Conservation (phyloP, 2,888 invertebrate species). For the Drosophila eohydei region DNA sequence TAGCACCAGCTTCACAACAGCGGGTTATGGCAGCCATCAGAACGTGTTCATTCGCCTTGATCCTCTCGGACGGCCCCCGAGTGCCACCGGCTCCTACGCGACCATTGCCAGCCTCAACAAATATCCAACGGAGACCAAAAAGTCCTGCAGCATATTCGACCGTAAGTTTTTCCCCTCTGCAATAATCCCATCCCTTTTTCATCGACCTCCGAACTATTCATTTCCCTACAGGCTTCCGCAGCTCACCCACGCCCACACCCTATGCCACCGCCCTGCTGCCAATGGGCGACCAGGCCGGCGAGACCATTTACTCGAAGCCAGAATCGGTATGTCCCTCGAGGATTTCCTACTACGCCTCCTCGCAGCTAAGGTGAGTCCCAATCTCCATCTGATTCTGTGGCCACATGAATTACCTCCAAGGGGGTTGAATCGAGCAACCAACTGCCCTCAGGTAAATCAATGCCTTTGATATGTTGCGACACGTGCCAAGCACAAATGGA, state of each 20-base stretch:
- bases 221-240: slow-evolving; percentile 81
- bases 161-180: slow-evolving; percentile 68
- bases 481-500: slow-evolving; percentile 69
- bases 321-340: slow-evolving; percentile 87
- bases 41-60: slow-evolving; percentile 91
- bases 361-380: slow-evolving; percentile 88
- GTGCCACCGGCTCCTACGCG: slow-evolving; percentile 91
- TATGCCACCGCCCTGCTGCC: slow-evolving; percentile 88
- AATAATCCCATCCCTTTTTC: slow-evolving; percentile 1
- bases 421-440: slow-evolving; percentile 41
- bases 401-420: slow-evolving; percentile 37
- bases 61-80: slow-evolving; percentile 90
- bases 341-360: slow-evolving; percentile 92
- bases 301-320: slow-evolving; percentile 68
- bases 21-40: slow-evolving; percentile 91
- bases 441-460: slow-evolving; percentile 64
- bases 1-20: slow-evolving; percentile 92
- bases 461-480: slow-evolving; percentile 74
- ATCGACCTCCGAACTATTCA: slow-evolving; percentile 31
- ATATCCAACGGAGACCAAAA: slow-evolving; percentile 86
- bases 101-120: slow-evolving; percentile 93
- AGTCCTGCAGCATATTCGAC: slow-evolving; percentile 84
- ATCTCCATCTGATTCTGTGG: slow-evolving; percentile 20
- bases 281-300: slow-evolving; percentile 84
- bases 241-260: slow-evolving; percentile 88